Evolutionary conservation across 2,797 vertebrate species (phyloP).

Genomic region (Alauda arvensis): DNA sequence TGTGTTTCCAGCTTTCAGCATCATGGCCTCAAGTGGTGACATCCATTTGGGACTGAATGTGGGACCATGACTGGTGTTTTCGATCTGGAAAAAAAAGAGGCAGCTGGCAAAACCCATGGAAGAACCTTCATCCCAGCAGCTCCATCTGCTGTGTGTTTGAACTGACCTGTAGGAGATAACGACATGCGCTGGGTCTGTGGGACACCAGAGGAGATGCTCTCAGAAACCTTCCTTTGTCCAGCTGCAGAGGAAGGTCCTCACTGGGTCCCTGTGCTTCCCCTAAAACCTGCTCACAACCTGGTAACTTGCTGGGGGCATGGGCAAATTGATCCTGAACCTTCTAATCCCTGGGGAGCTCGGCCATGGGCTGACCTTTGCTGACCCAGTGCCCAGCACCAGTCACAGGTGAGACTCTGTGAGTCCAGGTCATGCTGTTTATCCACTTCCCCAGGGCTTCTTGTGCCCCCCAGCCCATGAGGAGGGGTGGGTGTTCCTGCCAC

Average conservation of each 20-base stretch:
- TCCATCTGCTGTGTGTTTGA: constrained; percentile 50
- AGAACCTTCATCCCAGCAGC: constrained; percentile 68
- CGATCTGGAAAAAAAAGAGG: constrained; percentile 46
- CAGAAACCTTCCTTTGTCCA: neutral
- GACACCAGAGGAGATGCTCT: neutral
- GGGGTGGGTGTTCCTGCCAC: neutral
- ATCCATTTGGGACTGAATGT: neutral
- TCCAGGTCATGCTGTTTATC: neutral
- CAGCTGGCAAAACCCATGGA: neutral
- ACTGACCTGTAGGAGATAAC: neutral
- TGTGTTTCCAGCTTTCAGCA: constrained; percentile 73
- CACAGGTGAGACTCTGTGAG: neutral
- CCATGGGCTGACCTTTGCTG: neutral
- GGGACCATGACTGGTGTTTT: constrained; percentile 4
- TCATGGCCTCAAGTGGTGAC: neutral
- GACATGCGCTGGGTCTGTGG: neutral
- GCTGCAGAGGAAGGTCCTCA: neutral
- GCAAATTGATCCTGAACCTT: neutral
- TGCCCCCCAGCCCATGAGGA: neutral
- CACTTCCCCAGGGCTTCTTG: neutral
- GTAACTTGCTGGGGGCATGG: neutral
- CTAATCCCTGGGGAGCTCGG: accelerated
- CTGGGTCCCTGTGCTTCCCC: neutral
- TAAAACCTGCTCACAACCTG: neutral
- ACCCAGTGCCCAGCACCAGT: neutral